These are phyloP conservation scores for Etia nguti DNA, from an alignment of 2,113 vertebrate species.

Conservation along the genomic window DNA sequence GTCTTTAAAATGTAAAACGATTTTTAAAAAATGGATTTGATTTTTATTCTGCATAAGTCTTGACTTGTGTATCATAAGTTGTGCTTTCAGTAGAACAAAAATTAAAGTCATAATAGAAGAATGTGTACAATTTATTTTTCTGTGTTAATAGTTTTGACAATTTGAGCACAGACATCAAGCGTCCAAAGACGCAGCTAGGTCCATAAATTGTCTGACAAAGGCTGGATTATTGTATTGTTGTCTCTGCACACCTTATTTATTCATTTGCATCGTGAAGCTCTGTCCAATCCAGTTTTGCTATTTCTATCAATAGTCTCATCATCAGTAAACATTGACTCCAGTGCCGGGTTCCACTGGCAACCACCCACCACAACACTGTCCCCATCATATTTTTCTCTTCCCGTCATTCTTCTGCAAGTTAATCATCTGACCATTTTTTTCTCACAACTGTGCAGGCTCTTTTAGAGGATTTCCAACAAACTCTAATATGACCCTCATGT, in stretches of 20 bases:
- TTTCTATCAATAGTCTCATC: neutral
- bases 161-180: neutral
- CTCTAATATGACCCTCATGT: neutral
- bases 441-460: neutral
- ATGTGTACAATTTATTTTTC: neutral
- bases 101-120: slow-evolving; percentile 21
- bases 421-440: neutral
- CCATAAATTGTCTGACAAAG: neutral
- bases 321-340: neutral
- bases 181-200: neutral
- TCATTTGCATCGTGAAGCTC: neutral
- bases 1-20: neutral
- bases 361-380: neutral
- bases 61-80: slow-evolving; percentile 3
- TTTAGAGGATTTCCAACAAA: neutral
- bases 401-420: neutral
- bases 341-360: neutral
- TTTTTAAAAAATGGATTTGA: neutral
- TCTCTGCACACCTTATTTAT: neutral
- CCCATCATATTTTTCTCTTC: neutral
- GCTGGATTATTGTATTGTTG: neutral
- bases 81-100: slow-evolving; percentile 12
- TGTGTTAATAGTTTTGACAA: neutral
- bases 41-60: slow-evolving; percentile 7
- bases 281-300: neutral